A percentile compares a stretch with the other conserved stretches of the same genome.
These are phyloP conservation scores for Xylocampa areola DNA, from an alignment of 2,888 invertebrate genomes.

Conservation along the genomic window DNA sequence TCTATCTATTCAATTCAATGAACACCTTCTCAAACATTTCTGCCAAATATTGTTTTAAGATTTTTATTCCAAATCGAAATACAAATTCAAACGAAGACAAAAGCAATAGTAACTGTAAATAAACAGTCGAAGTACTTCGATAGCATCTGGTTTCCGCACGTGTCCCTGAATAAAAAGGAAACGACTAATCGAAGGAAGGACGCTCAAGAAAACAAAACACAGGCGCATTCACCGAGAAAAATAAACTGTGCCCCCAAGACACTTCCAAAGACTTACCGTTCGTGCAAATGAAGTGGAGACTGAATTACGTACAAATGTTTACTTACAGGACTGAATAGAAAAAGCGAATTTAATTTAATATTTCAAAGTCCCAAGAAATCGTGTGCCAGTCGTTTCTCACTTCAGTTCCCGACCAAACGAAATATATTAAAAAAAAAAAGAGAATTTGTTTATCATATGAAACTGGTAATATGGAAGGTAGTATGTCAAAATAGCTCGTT, in stretches of 20 bases:
- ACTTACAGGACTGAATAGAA: constrained; percentile 66
- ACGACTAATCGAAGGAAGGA: constrained; percentile 75
- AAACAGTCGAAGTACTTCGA: constrained; percentile 59
- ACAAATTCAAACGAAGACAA: constrained; percentile 34
- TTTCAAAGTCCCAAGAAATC: constrained; percentile 54
- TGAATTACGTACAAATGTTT: constrained; percentile 74
- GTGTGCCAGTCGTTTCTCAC: constrained; percentile 30
- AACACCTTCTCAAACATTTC: not conserved
- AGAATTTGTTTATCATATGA: constrained; percentile 24
- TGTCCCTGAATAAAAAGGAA: constrained; percentile 74
- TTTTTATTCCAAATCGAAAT: constrained; percentile 21
- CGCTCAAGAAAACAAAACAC: constrained; percentile 76
- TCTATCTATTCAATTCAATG: not conserved
- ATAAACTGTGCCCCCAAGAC: constrained; percentile 76
- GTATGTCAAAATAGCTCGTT: constrained; percentile 37
- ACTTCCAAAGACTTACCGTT: constrained; percentile 61
- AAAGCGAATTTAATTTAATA: constrained; percentile 58
- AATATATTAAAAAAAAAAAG: constrained; percentile 17
- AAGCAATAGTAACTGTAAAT: constrained; percentile 49
- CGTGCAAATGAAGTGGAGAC: constrained; percentile 76
- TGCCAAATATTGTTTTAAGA: not conserved
- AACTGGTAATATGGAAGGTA: constrained; percentile 13
- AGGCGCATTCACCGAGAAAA: constrained; percentile 73
- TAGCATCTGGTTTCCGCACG: constrained; percentile 69
- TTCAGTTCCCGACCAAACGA: constrained; percentile 26